Evolutionary conservation across 2,113 vertebrate genomes (phyloP), one percentile per base, ranked within the genome.

Genomic region (Oreotragus oreotragus): DNA sequence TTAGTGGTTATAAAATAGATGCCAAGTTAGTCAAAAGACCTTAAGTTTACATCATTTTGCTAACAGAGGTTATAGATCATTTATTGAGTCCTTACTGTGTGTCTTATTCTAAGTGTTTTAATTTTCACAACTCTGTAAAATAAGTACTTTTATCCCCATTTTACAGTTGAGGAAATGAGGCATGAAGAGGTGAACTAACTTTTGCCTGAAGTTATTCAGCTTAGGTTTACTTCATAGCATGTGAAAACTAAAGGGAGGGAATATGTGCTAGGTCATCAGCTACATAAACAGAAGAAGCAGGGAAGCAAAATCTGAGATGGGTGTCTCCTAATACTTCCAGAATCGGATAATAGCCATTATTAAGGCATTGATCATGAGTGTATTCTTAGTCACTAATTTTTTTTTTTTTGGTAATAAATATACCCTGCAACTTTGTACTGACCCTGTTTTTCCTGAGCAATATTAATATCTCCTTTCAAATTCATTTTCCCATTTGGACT

Each of bases 1-100:
- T 96, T 96, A 84, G 30, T 64, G 51, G 80, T 95, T 97, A 97
- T 39, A 90, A 97, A 96, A 57, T 94, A 93, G 73, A 97, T 95
- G 7, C 6, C 53, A 55, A n/a, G 14, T 79, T 95, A 97, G 39
- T 84, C 79, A 81, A 79, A 91, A 95, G 73, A 91, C 6, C 28
- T 81, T 95, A 90, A 86, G 84, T 92, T 97, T 83, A 51, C 33
- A 55, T 89, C 28, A 87, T 87, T 89, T 83, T 96, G 93, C 12
- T 87, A 73, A 84, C 1, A 89, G 51, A 53, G 21, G 39, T 92
- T 19, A 27, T 83, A 76, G 25, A 76, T 36, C 33, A 49, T 88
- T 79, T 95, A 95, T 70, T 89, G 83, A 96, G 12, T 9, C 53
- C 39, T 88, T 89, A 64, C 21, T 79, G 3, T 89, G 15, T 93